phyloP scores from a whole-genome alignment of 2,113 vertebrate genomes.

The Microtus oregoni region DNA sequence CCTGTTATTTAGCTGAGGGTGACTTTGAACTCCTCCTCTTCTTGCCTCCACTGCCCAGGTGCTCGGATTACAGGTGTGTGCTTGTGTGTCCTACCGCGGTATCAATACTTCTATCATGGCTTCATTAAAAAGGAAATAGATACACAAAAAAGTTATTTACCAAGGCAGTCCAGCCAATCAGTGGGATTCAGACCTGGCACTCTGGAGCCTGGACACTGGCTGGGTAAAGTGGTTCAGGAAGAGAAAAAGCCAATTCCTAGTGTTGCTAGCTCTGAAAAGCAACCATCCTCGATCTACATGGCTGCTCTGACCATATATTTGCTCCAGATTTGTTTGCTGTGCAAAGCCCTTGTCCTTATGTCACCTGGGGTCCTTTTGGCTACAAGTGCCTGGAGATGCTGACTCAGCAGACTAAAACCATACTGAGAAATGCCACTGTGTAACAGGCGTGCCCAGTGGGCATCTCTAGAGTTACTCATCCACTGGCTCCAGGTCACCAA shows the following conservation, averaged over 20 bases:
- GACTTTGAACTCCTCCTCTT: not conserved
- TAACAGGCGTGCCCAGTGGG: not conserved
- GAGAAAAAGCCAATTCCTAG: not conserved
- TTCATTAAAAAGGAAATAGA: not conserved
- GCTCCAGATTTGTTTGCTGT: not conserved
- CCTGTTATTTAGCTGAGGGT: not conserved
- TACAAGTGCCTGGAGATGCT: not conserved
- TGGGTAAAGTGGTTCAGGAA: not conserved
- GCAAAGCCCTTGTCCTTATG: not conserved
- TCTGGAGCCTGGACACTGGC: not conserved
- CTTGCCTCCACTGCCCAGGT: not conserved
- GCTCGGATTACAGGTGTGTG: not conserved
- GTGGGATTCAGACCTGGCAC: not conserved
- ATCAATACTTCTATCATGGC: not conserved
- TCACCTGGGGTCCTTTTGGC: slow-evolving; percentile 5
- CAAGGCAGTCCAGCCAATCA: not conserved
- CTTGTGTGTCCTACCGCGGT: not conserved
- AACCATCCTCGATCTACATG: not conserved
- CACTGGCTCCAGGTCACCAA: not conserved
- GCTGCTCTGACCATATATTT: not conserved
- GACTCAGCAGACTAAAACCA: not conserved
- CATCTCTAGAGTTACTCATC: not conserved
- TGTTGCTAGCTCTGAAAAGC: not conserved
- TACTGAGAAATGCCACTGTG: not conserved
- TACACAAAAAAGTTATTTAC: not conserved